Percentiles rank a stretch among this genome's conserved stretches.
Conservation (phyloP, 2,797 vertebrate genomes). For the Cirrhinus mrigala region DNA sequence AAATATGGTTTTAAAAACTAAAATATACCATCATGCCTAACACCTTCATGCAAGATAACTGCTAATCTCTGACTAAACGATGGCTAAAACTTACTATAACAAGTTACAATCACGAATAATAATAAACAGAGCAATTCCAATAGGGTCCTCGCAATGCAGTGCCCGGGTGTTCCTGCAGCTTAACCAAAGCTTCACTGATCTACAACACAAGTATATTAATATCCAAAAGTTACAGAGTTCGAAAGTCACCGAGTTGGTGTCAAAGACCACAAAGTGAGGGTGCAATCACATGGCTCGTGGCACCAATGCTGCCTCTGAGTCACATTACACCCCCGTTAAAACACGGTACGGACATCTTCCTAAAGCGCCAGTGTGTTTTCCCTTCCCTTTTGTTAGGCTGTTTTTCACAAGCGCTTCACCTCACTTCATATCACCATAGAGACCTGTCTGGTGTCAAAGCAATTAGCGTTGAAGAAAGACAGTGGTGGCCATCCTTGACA, state of each 20-base stretch:
- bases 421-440: constrained; percentile 40
- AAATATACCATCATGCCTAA: not conserved
- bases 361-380: not conserved
- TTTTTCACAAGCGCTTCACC: constrained; percentile 24
- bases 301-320: not conserved
- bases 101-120: not conserved
- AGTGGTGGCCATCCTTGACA: constrained; percentile 36
- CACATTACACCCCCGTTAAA: not conserved
- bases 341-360: not conserved
- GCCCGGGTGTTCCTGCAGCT: not conserved
- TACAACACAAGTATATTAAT: not conserved
- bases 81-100: not conserved
- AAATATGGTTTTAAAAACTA: not conserved
- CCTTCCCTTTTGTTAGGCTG: not conserved
- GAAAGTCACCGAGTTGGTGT: not conserved
- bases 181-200: not conserved
- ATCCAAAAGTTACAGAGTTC: not conserved
- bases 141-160: too few species aligned
- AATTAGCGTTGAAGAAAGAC: constrained; percentile 35
- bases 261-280: not conserved
- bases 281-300: not conserved
- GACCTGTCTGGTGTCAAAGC: constrained; percentile 37
- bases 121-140: too few species aligned
- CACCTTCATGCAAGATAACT: not conserved
- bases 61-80: not conserved